Percentiles rank a stretch among this genome's conserved stretches.
Evolutionary conservation across 2,888 invertebrate genomes (phyloP).

Genomic region (Philereme transversata): DNA sequence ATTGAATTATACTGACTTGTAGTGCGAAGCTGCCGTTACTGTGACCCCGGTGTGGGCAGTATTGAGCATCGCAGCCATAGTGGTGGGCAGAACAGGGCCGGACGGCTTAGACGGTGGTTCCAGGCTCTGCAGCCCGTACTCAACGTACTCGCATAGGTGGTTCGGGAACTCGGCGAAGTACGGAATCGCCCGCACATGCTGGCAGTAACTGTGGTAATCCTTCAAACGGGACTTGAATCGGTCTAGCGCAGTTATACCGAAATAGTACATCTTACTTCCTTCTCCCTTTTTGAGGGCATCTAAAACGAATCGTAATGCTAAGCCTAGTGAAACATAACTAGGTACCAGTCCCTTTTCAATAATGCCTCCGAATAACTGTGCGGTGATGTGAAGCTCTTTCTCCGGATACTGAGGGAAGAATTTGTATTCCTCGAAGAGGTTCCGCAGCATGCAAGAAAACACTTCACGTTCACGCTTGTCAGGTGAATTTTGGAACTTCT

Average conservation of each 20-base stretch:
- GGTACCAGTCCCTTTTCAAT: constrained; percentile 97
- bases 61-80: constrained; percentile 83
- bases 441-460: constrained; percentile 97
- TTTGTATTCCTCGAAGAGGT: constrained; percentile 98
- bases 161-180: constrained; percentile 97
- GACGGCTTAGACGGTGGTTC: constrained; percentile 94
- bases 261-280: constrained; percentile 98
- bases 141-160: constrained; percentile 96
- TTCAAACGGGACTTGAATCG: constrained; percentile 96
- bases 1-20: constrained; percentile 66
- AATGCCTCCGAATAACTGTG: constrained; percentile 98
- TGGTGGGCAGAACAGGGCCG: constrained; percentile 88
- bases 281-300: constrained; percentile 96
- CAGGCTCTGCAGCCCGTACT: constrained; percentile 94
- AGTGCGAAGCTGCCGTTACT: constrained; percentile 63
- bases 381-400: constrained; percentile 98
- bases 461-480: constrained; percentile 95
- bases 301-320: constrained; percentile 95
- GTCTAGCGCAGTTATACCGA: constrained; percentile 97
- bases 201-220: constrained; percentile 98
- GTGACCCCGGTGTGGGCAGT: constrained; percentile 83
- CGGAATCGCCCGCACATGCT: constrained; percentile 94
- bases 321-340: constrained; percentile 92
- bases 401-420: constrained; percentile 99
- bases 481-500: constrained; percentile 96